Evolutionary conservation across 2,797 vertebrate species (phyloP).

Genomic region (Channa striata): DNA sequence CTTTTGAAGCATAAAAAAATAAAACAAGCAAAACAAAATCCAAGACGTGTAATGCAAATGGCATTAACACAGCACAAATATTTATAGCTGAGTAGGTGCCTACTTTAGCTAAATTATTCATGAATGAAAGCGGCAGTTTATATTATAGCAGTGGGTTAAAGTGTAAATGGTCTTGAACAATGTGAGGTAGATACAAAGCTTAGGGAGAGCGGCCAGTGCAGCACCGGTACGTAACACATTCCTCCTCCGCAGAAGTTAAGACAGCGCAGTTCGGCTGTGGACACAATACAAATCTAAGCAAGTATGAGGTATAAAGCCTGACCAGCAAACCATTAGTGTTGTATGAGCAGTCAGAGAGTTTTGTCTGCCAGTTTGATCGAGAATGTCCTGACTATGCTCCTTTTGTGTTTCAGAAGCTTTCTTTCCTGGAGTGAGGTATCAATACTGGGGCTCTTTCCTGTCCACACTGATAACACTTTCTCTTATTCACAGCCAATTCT

Average conservation of each 20-base stretch:
- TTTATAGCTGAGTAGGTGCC: slow-evolving; percentile 55
- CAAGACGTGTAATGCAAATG: slow-evolving; percentile 62
- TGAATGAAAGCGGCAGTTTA: slow-evolving; percentile 61
- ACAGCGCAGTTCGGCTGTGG: slow-evolving; percentile 53
- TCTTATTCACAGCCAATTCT: slow-evolving; percentile 84
- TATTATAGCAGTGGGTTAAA: slow-evolving; percentile 64
- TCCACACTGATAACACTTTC: slow-evolving; percentile 81
- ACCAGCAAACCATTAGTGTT: slow-evolving; percentile 71
- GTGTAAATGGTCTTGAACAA: slow-evolving; percentile 69
- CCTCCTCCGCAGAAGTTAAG: slow-evolving; percentile 58
- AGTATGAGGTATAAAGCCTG: slow-evolving; percentile 62
- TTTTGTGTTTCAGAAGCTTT: slow-evolving; percentile 69
- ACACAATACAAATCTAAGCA: slow-evolving; percentile 59
- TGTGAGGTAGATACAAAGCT: slow-evolving; percentile 83
- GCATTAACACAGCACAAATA: slow-evolving; percentile 66
- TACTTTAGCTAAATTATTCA: slow-evolving; percentile 54
- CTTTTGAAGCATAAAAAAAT: slow-evolving; percentile 60
- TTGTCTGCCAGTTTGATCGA: slow-evolving; percentile 67
- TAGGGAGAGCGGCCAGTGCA: slow-evolving; percentile 58
- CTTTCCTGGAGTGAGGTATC: slow-evolving; percentile 77
- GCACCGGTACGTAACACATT: slow-evolving; percentile 54
- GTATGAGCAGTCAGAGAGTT: slow-evolving; percentile 65
- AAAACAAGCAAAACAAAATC: slow-evolving; percentile 66
- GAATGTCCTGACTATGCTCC: slow-evolving; percentile 68
- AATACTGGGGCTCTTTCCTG: slow-evolving; percentile 76